Percentiles rank a stretch among this genome's conserved stretches.
Evolutionary conservation across 2,113 vertebrate species (phyloP).

Genomic region (Lasiurus borealis): DNA sequence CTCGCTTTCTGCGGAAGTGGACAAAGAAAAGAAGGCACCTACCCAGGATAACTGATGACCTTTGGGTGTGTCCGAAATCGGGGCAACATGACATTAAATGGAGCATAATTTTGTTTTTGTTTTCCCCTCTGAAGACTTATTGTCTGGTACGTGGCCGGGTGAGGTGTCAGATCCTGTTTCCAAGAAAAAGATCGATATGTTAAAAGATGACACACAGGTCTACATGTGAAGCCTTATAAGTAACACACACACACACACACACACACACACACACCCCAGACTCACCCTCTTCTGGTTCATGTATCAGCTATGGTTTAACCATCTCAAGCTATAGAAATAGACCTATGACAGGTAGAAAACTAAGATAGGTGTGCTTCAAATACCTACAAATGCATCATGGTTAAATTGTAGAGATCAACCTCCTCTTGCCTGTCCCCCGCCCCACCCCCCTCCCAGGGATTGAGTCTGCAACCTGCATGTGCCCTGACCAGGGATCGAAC

Average conservation of each 20-base stretch:
- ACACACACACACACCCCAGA: background rate
- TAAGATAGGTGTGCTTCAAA: background rate
- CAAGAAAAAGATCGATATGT: slow-evolving; percentile 31
- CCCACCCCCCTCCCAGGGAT: no score
- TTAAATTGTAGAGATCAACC: background rate
- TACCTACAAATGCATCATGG: background rate
- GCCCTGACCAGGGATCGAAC: no score
- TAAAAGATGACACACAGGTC: background rate
- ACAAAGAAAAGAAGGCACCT: slow-evolving; percentile 64
- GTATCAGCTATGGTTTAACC: background rate
- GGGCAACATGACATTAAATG: slow-evolving; percentile 85
- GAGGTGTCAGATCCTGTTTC: slow-evolving; percentile 84
- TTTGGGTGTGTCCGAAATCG: slow-evolving; percentile 76
- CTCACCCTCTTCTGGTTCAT: background rate
- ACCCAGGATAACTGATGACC: slow-evolving; percentile 88
- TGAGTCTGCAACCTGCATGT: no score
- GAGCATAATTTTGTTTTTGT: slow-evolving; percentile 77
- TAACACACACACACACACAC: background rate
- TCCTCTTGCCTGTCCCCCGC: no score
- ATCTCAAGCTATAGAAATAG: background rate
- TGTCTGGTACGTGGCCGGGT: slow-evolving; percentile 87
- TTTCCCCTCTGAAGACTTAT: slow-evolving; percentile 67
- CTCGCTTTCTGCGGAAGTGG: background rate
- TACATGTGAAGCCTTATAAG: background rate
- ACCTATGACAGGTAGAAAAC: background rate